Evolutionary conservation across 2,888 invertebrate genomes (phyloP), one percentile per base, ranked within the genome.

Genomic region (Eupithecia exiguata): DNA sequence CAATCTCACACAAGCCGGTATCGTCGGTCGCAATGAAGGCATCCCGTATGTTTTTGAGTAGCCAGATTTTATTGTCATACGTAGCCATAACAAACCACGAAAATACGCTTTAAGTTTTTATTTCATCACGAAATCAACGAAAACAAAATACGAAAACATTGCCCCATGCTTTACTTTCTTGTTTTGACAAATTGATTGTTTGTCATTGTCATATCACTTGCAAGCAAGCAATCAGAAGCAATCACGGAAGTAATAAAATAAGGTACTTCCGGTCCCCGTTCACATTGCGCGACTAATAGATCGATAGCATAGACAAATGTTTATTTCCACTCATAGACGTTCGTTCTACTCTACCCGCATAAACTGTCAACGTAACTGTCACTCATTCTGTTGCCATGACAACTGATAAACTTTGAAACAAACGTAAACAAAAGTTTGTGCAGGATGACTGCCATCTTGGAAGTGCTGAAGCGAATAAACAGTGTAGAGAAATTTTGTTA

Each of bases 21-120:
- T 99, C 99, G 93, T 99, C 99, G 35, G 98, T 98, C 36, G 98
- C 97, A 87, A 99, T 98, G 91, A 98, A 99, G 14, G 98, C 98
- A 91, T 99, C 98, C 74, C 98, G 95, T 80, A 99, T 98, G 91
- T 99, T 98, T 75, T 98, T 97, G 70, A 99, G 95, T 68, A 99
- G 95, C 97, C 99, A 99, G 84, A 97, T 97, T 90, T 97, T 97
- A 92, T 99, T 98, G 90, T 99, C 98, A 91, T 98, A 99, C 79
- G 98, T 96, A 81, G 99, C 99, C 99, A 99, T 75, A 36, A 49
- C 38, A 65, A 58, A 9, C 43, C 36, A 14, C 35, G 21, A 70
- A 63, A 10, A 16, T 14, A 25, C 14, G 12, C 14, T 40, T 9
- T 35, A 18, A 25, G 5, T 38, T 53, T 36, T 43, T 46, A 68